These are phyloP conservation scores for Phaenicophaeus curvirostris DNA, from an alignment of 2,797 vertebrate genomes.

Conservation along the genomic window DNA sequence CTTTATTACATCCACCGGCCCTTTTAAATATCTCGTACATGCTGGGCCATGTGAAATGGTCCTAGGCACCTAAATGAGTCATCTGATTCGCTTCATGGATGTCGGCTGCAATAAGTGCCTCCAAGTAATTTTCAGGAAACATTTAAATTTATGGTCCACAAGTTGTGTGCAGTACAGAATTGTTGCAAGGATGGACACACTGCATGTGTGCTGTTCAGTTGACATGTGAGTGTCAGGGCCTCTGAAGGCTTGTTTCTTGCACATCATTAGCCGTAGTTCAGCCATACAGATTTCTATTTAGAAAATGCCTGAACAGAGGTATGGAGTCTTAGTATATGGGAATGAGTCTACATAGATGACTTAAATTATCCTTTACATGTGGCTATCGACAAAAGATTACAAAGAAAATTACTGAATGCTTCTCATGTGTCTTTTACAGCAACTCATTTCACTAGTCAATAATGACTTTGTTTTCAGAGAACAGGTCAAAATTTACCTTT, in stretches of 20 bases:
- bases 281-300: background rate
- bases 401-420: background rate
- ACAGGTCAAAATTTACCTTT: background rate
- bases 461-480: background rate
- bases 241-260: background rate
- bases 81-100: background rate
- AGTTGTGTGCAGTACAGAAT: background rate
- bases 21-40: background rate
- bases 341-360: background rate
- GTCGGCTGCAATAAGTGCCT: background rate
- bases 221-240: background rate
- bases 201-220: background rate
- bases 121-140: background rate
- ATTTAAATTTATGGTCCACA: background rate
- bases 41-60: background rate
- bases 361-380: background rate
- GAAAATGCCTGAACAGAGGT: background rate
- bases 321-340: background rate
- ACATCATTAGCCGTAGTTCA: background rate
- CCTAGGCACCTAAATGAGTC: background rate
- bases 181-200: background rate
- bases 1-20: background rate
- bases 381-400: background rate
- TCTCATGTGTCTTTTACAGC: background rate
- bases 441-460: background rate